These are phyloP conservation scores for Torymus tubicola DNA, from an alignment of 2,888 invertebrate species.

Conservation along the genomic window DNA sequence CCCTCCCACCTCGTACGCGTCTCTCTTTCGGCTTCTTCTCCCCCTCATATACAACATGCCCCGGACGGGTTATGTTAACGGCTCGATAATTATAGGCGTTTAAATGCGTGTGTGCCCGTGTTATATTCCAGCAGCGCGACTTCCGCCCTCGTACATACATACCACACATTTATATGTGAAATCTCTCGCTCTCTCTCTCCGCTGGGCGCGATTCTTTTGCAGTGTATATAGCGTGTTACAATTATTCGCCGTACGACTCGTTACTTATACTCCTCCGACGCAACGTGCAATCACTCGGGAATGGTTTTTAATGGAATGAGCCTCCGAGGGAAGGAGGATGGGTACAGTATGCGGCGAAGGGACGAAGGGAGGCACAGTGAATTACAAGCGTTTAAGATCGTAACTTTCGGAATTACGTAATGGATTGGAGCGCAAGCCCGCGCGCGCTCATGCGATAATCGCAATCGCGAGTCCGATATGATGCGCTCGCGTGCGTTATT, in stretches of 20 bases:
- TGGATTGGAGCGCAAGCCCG: slow-evolving; percentile 18
- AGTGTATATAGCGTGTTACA: slow-evolving; percentile 38
- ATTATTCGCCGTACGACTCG: slow-evolving; percentile 33
- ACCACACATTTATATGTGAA: background rate
- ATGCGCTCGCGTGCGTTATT: slow-evolving; percentile 19
- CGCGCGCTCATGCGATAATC: background rate
- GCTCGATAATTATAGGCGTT: slow-evolving; percentile 62
- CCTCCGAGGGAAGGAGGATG: too few relatives aligned
- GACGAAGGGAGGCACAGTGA: slow-evolving; percentile 12
- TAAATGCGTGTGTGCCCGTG: slow-evolving; percentile 24
- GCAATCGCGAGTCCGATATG: background rate
- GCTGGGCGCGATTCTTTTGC: background rate
- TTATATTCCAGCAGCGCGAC: slow-evolving; percentile 27
- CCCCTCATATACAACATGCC: background rate
- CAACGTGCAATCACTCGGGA: slow-evolving; percentile 37
- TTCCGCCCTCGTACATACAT: slow-evolving; percentile 43
- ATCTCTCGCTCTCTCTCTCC: background rate
- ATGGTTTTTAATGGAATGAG: background rate
- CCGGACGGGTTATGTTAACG: slow-evolving; percentile 60
- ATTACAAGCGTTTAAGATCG: slow-evolving; percentile 43
- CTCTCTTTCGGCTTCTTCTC: slow-evolving; percentile 9
- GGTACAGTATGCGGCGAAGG: too few relatives aligned
- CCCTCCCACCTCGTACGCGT: slow-evolving; percentile 11
- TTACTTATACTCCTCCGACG: slow-evolving; percentile 16
- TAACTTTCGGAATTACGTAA: slow-evolving; percentile 42